Conservation (phyloP, 2,888 invertebrate species). For the Pemphredon lugubris region DNA sequence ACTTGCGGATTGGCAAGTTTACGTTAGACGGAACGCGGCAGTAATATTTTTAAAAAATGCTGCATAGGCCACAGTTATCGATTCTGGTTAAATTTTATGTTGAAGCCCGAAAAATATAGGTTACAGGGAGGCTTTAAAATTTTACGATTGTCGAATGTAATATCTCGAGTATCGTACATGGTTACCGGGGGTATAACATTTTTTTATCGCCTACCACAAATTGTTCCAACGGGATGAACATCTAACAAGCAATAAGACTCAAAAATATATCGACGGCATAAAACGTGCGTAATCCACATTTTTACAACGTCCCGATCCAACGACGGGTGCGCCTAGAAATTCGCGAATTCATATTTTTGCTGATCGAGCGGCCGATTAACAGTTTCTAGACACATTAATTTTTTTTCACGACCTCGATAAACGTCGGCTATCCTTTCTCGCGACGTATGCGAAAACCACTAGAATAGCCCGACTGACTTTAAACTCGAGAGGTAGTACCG, state of each 20-base stretch:
- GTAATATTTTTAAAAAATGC: neutral
- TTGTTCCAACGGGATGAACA: neutral
- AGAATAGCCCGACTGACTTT: too few relatives aligned
- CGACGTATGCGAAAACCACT: too few relatives aligned
- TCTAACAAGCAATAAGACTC: neutral
- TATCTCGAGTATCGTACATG: conserved; percentile 5
- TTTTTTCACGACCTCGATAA: too few relatives aligned
- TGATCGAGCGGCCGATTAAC: conserved; percentile 10
- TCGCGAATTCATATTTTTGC: neutral
- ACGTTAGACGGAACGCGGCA: too few relatives aligned
- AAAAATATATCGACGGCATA: neutral
- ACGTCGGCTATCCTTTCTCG: too few relatives aligned
- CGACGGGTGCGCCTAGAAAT: neutral
- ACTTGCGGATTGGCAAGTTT: too few relatives aligned
- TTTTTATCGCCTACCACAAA: conserved; percentile 11
- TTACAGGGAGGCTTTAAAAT: conserved; percentile 8
- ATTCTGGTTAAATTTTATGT: conserved; percentile 20
- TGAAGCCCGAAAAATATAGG: conserved; percentile 7
- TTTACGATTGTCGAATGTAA: conserved; percentile 21
- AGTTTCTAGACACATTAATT: neutral
- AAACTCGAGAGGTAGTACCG: neutral
- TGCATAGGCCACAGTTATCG: conserved; percentile 3
- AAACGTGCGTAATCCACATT: neutral
- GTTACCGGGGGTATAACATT: conserved; percentile 6
- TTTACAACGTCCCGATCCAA: neutral